Evolutionary conservation across 2,113 vertebrate genomes (phyloP).

Genomic region (Tichodroma muraria): DNA sequence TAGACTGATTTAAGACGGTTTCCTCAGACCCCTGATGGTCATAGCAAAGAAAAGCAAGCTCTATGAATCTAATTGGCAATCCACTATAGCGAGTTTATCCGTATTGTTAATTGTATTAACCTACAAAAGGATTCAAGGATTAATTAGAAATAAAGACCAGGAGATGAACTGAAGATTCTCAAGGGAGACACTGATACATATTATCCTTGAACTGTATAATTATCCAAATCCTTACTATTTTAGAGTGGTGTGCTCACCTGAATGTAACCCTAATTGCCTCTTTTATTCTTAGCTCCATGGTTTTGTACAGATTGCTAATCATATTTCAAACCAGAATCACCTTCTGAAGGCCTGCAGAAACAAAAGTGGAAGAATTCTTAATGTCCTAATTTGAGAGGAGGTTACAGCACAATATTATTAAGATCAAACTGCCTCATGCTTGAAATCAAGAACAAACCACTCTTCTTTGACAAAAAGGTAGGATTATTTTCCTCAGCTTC

Average conservation of each 20-base stretch:
- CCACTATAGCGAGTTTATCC: background rate
- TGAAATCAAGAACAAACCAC: background rate
- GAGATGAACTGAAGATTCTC: slow-evolving; percentile 33
- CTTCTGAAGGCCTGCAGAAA: background rate
- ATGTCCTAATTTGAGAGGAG: slow-evolving; percentile 8
- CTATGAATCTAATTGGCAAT: background rate
- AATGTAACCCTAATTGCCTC: slow-evolving; percentile 17
- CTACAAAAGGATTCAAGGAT: slow-evolving; percentile 24
- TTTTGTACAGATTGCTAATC: slow-evolving; percentile 18
- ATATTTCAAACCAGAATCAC: background rate
- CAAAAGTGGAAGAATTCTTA: background rate
- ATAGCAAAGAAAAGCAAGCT: background rate
- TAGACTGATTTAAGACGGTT: background rate
- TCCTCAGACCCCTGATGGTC: background rate
- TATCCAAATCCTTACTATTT: slow-evolving; percentile 22
- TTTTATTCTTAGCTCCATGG: background rate
- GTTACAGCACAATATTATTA: background rate
- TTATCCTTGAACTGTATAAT: slow-evolving; percentile 35
- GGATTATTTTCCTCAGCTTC: background rate
- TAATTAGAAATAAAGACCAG: slow-evolving; percentile 46
- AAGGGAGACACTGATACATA: background rate
- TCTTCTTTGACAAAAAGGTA: background rate
- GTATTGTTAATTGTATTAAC: slow-evolving; percentile 31
- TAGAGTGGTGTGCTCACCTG: background rate
- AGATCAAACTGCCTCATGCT: background rate